These are phyloP conservation scores for Nerophis lumbriciformis DNA, from an alignment of 2,113 vertebrate genomes.

Conservation along the genomic window DNA sequence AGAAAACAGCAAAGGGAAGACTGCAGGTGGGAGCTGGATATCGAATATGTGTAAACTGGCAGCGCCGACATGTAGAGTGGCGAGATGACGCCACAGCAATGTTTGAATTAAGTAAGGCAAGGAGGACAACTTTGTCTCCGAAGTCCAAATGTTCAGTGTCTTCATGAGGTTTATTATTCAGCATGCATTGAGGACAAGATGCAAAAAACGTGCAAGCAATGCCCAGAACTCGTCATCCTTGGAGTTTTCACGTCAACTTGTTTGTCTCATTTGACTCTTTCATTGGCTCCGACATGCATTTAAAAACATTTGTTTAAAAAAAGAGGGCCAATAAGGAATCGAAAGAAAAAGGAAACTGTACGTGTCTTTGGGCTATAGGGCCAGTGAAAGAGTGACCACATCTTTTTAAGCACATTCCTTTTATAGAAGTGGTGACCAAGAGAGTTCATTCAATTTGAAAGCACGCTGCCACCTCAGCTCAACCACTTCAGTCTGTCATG, in stretches of 20 bases:
- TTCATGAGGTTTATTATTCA: conserved; percentile 6
- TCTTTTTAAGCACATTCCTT: conserved; percentile 50
- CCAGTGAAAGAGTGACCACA: conserved; percentile 74
- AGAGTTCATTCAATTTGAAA: conserved; percentile 53
- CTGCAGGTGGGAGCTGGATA: conserved; percentile 16
- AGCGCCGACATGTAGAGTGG: conserved; percentile 16
- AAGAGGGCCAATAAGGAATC: background rate
- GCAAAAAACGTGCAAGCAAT: conserved; percentile 69
- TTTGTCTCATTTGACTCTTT: conserved; percentile 60
- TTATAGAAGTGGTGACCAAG: conserved; percentile 55
- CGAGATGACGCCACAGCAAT: conserved; percentile 26
- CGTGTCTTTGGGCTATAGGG: conserved; percentile 22
- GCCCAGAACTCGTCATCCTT: conserved; percentile 17
- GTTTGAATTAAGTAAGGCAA: conserved; percentile 11
- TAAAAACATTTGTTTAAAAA: conserved; percentile 6
- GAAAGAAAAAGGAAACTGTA: background rate
- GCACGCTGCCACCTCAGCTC: conserved; percentile 52
- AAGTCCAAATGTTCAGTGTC: conserved; percentile 38
- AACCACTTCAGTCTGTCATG: conserved; percentile 80
- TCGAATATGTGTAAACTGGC: conserved; percentile 13
- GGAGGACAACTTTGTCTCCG: conserved; percentile 1
- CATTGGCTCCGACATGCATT: conserved; percentile 54
- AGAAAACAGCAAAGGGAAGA: conserved; percentile 37
- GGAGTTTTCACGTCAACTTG: conserved; percentile 26
- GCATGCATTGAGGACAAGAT: conserved; percentile 67